Percentiles rank a stretch among this genome's conserved stretches.
phyloP scores from a whole-genome alignment of 1,140 invertebrate species.

The Temnothorax nylanderi region DNA sequence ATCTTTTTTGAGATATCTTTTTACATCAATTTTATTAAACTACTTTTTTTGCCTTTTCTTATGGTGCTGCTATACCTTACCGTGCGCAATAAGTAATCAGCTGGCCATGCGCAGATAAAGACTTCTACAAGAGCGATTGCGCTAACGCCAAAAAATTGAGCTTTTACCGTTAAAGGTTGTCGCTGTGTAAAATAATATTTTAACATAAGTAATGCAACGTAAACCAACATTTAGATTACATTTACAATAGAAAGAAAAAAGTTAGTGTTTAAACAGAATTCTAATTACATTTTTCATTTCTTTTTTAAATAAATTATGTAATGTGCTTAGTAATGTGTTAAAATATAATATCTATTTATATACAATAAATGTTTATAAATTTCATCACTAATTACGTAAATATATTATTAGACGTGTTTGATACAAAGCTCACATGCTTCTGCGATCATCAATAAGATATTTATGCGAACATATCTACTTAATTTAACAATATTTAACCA shows the following conservation, averaged over 20 bases:
- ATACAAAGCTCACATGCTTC: not conserved
- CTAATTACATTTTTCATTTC: not conserved
- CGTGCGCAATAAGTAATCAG: conserved; percentile 70
- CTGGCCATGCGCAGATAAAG: conserved; percentile 73
- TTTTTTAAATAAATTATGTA: not conserved
- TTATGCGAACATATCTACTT: not conserved
- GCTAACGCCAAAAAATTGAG: conserved; percentile 58
- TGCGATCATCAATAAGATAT: not conserved
- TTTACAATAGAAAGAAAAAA: not conserved
- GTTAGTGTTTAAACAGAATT: not conserved
- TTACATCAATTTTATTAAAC: not conserved
- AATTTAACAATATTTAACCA: conserved; percentile 51
- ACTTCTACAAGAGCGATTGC: conserved; percentile 61
- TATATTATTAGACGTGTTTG: not conserved
- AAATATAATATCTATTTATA: too few species aligned
- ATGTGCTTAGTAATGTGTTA: too few species aligned
- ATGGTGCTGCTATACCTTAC: conserved; percentile 26
- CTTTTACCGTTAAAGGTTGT: conserved; percentile 62
- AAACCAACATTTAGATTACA: not conserved
- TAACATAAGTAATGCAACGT: not conserved
- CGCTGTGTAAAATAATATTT: conserved; percentile 23
- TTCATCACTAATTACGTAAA: not conserved
- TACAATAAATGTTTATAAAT: not conserved
- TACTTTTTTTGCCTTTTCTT: not conserved
- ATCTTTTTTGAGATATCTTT: conserved; percentile 38